Percentiles rank a stretch among this genome's conserved stretches.
These are phyloP conservation scores for Clarias platycephalus DNA, from an alignment of 2,797 vertebrate genomes.

Conservation along the genomic window DNA sequence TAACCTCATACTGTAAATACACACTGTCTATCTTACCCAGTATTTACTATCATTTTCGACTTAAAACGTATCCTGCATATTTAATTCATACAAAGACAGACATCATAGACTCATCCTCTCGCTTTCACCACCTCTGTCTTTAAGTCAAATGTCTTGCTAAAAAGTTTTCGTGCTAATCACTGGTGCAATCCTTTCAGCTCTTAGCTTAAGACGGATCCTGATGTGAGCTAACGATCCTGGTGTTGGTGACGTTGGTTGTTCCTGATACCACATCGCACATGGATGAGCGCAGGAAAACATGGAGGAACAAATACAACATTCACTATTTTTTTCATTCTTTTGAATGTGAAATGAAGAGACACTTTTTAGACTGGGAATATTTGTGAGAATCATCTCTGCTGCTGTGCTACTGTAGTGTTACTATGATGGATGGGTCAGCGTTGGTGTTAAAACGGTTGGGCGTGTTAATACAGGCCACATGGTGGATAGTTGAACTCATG, in stretches of 20 bases:
- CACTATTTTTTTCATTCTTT: background rate
- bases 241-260: background rate
- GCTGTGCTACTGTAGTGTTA: background rate
- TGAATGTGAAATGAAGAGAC: background rate
- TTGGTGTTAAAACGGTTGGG: background rate
- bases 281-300: background rate
- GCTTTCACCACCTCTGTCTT: background rate
- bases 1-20: too few relatives aligned
- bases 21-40: background rate
- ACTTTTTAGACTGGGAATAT: background rate
- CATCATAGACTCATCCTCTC: background rate
- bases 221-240: background rate
- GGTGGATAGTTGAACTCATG: conserved; percentile 14
- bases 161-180: background rate
- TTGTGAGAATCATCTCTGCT: background rate
- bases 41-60: background rate
- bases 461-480: background rate
- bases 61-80: background rate
- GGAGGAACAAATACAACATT: background rate
- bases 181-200: background rate
- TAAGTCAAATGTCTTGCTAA: background rate
- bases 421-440: background rate
- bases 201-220: background rate
- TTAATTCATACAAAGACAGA: background rate
- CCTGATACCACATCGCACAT: background rate